Evolutionary conservation across 2,113 vertebrate species (phyloP).

Genomic region (Cyprinodon tularosa): DNA sequence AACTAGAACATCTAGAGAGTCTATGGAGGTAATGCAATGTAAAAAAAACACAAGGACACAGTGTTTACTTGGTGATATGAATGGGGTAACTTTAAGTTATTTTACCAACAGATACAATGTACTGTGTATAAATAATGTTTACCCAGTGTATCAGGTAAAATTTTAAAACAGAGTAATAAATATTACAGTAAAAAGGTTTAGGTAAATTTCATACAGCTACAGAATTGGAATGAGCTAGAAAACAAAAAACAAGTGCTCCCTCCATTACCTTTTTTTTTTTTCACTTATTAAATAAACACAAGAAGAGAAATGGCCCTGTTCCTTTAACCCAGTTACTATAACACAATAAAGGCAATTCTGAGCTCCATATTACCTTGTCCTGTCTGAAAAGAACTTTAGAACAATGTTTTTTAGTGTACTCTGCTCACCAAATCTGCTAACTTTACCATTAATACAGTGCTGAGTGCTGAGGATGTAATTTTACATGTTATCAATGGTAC

Average conservation of each 20-base stretch:
- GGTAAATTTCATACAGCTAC: background rate
- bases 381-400: constrained; percentile 1
- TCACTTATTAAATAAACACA: constrained; percentile 8
- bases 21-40: constrained; percentile 16
- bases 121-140: background rate
- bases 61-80: constrained; percentile 37
- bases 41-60: background rate
- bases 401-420: background rate
- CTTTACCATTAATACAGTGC: constrained; percentile 11
- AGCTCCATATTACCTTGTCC: background rate
- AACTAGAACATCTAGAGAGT: constrained; percentile 15
- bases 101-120: constrained; percentile 14
- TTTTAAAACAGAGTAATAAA: background rate
- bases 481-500: constrained; percentile 26
- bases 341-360: constrained; percentile 5
- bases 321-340: background rate
- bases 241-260: background rate
- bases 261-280: constrained; percentile 9
- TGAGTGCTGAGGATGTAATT: constrained; percentile 19
- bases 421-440: constrained; percentile 19
- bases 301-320: background rate
- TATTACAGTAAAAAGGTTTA: background rate
- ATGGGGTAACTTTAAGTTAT: constrained; percentile 19
- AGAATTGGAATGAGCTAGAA: constrained; percentile 6
- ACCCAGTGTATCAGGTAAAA: background rate